Percentiles rank a stretch among this genome's conserved stretches.
These are phyloP conservation scores for Sterna hirundo DNA, from an alignment of 2,113 vertebrate species.

Conservation along the genomic window DNA sequence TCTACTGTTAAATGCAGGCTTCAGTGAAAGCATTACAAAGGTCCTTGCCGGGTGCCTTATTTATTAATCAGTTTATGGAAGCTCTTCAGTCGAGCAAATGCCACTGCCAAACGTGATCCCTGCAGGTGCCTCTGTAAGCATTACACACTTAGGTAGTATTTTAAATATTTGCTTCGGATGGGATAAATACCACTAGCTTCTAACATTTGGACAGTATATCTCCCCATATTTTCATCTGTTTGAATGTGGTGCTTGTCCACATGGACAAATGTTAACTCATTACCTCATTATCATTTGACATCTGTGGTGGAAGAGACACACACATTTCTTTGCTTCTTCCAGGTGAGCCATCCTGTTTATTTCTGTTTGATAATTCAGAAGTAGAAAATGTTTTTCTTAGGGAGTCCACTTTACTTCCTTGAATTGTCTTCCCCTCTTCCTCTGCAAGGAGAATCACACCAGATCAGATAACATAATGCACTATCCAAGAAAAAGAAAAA, in stretches of 20 bases:
- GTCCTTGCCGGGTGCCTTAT: not conserved
- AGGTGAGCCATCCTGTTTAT: not conserved
- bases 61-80: conserved; percentile 1
- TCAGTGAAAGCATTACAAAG: not conserved
- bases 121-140: not conserved
- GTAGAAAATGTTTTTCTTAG: not conserved
- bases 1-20: not conserved
- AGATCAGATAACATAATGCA: not conserved
- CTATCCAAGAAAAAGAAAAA: not conserved
- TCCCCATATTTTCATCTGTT: not conserved
- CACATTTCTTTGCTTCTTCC: not conserved
- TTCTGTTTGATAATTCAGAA: not conserved
- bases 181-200: not conserved
- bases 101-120: not conserved
- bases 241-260: not conserved
- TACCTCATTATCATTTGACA: conserved; percentile 56
- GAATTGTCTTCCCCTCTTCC: not conserved
- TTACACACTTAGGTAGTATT: not conserved
- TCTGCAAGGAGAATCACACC: conserved; percentile 54
- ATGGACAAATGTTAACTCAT: not conserved
- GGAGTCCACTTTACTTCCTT: not conserved
- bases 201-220: conserved; percentile 29
- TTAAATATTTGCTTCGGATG: conserved; percentile 27
- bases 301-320: not conserved
- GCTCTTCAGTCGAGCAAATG: conserved; percentile 25